Percentiles rank a stretch among this genome's conserved stretches.
phyloP scores from a whole-genome alignment of 2,888 invertebrate genomes.

The Coronaproctus castanopsis region DNA sequence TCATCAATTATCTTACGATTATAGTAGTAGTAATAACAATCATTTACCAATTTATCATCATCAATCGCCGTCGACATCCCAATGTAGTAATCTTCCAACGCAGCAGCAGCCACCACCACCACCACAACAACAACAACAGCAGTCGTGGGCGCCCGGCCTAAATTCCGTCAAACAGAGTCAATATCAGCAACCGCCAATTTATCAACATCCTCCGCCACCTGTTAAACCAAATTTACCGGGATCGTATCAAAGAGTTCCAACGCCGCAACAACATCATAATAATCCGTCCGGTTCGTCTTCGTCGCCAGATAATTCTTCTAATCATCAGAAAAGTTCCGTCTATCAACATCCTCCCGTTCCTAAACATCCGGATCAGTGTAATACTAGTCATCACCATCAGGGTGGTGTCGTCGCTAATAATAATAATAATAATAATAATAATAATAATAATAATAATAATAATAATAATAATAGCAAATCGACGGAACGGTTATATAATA shows the following conservation, averaged over 20 bases:
- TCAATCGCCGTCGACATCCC: too few relatives aligned
- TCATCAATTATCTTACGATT: too few relatives aligned
- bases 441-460: too few relatives aligned
- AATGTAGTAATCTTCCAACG: too few relatives aligned
- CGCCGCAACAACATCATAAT: constrained; percentile 12
- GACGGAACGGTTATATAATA: constrained; percentile 22
- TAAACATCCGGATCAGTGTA: constrained; percentile 25
- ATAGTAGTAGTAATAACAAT: too few relatives aligned
- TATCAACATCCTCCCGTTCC: constrained; percentile 43
- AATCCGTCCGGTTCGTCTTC: not conserved
- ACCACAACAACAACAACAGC: too few relatives aligned
- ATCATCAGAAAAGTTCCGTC: constrained; percentile 26
- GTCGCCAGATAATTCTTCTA: constrained; percentile 10
- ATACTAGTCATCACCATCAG: too few relatives aligned
- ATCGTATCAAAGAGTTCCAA: constrained; percentile 22
- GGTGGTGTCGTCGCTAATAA: constrained; percentile 9
- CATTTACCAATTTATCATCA: too few relatives aligned
- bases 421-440: too few relatives aligned
- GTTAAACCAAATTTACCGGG: constrained; percentile 1
- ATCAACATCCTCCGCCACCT: constrained; percentile 25
- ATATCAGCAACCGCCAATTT: constrained; percentile 15
- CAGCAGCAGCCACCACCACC: not conserved
- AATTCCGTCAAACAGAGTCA: constrained; percentile 7
- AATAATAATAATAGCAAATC: constrained; percentile 18
- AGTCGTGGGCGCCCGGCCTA: constrained; percentile 6